phyloP scores from a whole-genome alignment of 1,140 invertebrate species.

The Ooceraea biroi region DNA sequence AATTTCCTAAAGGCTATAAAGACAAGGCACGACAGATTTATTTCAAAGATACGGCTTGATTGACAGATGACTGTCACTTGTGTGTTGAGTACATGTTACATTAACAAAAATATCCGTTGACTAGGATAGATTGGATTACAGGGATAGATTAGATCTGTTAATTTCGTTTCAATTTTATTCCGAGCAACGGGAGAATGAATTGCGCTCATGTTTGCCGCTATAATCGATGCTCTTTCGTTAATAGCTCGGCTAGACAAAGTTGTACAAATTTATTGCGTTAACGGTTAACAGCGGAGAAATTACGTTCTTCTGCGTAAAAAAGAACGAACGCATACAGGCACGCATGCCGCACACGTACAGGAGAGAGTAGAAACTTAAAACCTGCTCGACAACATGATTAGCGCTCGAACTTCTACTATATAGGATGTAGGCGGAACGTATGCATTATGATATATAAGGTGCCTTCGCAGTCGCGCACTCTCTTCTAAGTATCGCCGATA shows the following conservation, averaged over 20 bases:
- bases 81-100: no score
- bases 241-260: background rate
- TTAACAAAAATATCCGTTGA: background rate
- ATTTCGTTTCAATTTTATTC: background rate
- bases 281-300: background rate
- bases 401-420: slow-evolving; percentile 49
- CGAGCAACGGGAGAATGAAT: background rate
- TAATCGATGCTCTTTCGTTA: background rate
- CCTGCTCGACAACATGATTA: slow-evolving; percentile 59
- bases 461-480: slow-evolving; percentile 15
- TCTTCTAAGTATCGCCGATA: slow-evolving; percentile 14
- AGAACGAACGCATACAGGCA: background rate
- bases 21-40: no score
- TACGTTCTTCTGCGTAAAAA: background rate
- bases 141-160: no score
- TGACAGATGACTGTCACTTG: no score
- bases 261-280: background rate
- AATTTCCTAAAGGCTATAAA: background rate
- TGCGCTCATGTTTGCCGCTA: background rate
- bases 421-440: slow-evolving; percentile 40
- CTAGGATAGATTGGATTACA: no score
- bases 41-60: no score
- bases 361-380: slow-evolving; percentile 47
- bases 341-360: background rate
- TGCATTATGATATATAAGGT: slow-evolving; percentile 50